These are phyloP conservation scores for Cerastis rubricosa DNA, from an alignment of 2,888 invertebrate genomes.

Conservation along the genomic window DNA sequence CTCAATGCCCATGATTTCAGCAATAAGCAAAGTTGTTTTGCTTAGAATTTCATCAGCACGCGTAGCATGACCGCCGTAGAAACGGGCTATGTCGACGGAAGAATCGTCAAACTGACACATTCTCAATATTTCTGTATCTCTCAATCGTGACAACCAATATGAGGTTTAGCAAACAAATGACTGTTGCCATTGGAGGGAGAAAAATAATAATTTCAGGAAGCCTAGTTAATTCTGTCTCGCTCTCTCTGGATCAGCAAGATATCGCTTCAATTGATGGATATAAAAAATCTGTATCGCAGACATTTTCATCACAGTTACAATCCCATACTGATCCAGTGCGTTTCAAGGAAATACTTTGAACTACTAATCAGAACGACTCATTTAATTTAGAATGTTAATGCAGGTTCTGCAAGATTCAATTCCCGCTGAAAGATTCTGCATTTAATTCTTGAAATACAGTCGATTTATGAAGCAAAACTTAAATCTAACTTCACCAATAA, in stretches of 20 bases:
- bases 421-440: neutral
- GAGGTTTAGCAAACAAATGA: neutral
- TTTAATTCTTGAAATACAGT: neutral
- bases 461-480: slow-evolving; percentile 4
- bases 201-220: neutral
- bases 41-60: too few species aligned
- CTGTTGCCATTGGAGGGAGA: neutral
- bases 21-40: neutral
- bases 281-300: neutral
- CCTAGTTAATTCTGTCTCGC: too few species aligned
- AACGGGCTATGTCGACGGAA: too few species aligned
- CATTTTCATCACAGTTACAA: neutral
- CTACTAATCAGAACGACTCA: neutral
- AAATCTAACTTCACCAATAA: neutral
- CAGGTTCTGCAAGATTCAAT: neutral
- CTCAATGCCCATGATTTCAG: neutral
- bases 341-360: neutral
- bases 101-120: too few species aligned
- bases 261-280: neutral
- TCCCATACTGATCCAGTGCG: neutral
- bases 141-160: neutral
- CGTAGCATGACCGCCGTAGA: too few species aligned
- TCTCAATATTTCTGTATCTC: too few species aligned
- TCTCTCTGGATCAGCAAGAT: neutral
- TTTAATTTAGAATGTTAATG: neutral